Conservation (phyloP, 2,888 invertebrate genomes). For the Cyrtodaria siliqua region DNA sequence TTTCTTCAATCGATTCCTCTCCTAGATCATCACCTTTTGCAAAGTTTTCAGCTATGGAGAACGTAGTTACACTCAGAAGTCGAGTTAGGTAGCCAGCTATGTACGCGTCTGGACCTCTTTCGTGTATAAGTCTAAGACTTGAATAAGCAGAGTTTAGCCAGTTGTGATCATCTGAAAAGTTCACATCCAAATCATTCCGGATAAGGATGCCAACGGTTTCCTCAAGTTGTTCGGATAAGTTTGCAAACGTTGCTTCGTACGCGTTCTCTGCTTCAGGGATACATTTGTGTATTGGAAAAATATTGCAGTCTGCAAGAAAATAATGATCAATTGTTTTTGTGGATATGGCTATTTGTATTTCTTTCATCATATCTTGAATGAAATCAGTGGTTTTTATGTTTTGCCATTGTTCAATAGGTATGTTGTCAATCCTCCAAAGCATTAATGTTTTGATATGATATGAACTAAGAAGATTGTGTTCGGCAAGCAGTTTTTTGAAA, state of each 20-base stretch:
- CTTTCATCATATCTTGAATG: constrained; percentile 3
- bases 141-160: neutral
- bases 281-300: constrained; percentile 5
- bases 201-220: no score
- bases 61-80: constrained; percentile 9
- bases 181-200: no score
- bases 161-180: no score
- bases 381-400: constrained; percentile 4
- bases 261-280: neutral
- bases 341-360: neutral
- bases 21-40: neutral
- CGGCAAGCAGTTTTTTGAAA: constrained; percentile 27
- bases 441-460: constrained; percentile 51
- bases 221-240: no score
- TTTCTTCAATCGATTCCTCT: constrained; percentile 3
- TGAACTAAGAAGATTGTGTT: constrained; percentile 30
- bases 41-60: constrained; percentile 11
- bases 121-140: neutral
- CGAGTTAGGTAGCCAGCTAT: constrained; percentile 13
- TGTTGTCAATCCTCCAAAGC: constrained; percentile 28
- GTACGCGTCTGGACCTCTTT: constrained; percentile 6
- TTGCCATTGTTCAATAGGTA: constrained; percentile 7
- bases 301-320: constrained; percentile 6
- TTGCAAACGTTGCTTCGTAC: neutral
- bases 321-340: neutral